Evolutionary conservation across 2,113 vertebrate genomes (phyloP), one percentile per base, ranked within the genome.

Genomic region (Elephantulus edwardii): DNA sequence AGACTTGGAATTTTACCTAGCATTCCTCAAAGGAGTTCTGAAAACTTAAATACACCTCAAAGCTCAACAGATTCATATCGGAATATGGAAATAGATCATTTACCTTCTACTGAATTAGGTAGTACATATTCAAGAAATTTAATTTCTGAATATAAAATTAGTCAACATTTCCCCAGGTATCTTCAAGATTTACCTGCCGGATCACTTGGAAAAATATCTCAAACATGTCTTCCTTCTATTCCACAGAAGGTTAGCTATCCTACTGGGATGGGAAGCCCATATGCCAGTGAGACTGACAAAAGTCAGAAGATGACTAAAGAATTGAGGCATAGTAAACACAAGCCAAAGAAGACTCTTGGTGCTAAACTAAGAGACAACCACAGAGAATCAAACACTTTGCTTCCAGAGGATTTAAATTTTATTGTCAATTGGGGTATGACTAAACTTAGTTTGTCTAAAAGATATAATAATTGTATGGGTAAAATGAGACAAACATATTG

Each of bases 91-190:
- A 54, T 74, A 75, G 90, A 94, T 68, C 76, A 91, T 74, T 64
- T 95, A 22, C 91, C 72, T 16, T 89, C 91, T 16, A 38, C 86
- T 86, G 90, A 91, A 71, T 81, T 84, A 72, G 89, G 93, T 75
- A 66, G 93, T 52, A 79, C 85, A 74, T 75, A 89, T 60, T 90
- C 91, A 92, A 82, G 84, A 54, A 84, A 89, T n/a, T 60, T 93
- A 38, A 89, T n/a, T 28, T 89, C 52, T 83, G 93, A 92, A 11
- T 92, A 52, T 68, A 94, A 91, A 86, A 79, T 64, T 81, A 94
- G 42, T 76, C 87, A 96, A 48, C 80, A 94, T 30, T 96, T 96
- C 85, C 94, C 93, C 48, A 95, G 52, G 30, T 89, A 90, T 50
- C 24, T 89, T 40, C 94, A 96, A 24, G 88, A 96, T 79, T 86